Evolutionary conservation across 1,140 invertebrate species (phyloP), one percentile per base, ranked within the genome.

Genomic region (Cydia pomonella): DNA sequence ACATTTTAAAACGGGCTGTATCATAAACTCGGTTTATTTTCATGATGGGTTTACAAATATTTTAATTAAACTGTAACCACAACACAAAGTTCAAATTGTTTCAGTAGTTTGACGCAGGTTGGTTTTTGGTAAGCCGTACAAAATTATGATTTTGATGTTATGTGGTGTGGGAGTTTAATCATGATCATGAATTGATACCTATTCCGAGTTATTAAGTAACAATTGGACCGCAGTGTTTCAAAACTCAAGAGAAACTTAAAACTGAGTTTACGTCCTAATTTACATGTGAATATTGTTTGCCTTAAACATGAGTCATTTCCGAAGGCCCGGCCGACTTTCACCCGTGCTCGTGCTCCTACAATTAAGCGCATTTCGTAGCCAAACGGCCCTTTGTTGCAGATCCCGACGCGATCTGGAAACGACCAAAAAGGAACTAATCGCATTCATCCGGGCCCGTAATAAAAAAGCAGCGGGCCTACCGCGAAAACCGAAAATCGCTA

Each of bases 241-340:
- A 79, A 78, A 79, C 74, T 25, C 41, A 76, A 77, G 80, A 82
- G 82, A 88, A 86, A 85, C 74, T 79, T 77, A 72, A 74, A 80
- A 74, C 21, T 53, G 62, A 69, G 80, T 75, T 80, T 81, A 81
- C 77, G 81, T 80, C 82, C 86, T 87, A 86, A 91, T 90, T 90
- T 85, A 86, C 84, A 89, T 79, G 80, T 87, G 82, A 86, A 87
- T 87, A 89, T 88, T 88, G 85, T 86, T 88, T 84, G 84, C 90
- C 83, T 80, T 85, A 86, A 29, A 89, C 86, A 87, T 87, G 88
- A 91, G 80, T 91, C 88, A 90, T 85, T 86, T 85, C 75, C 75
- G 82, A 87, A 86, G 82, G 79, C 81, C 77, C 76, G 81, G 80
- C 75, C 85, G 82, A 89, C 88, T 90, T 92, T 92, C 87, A 86